Percentiles rank a stretch among this genome's conserved stretches.
Conservation (phyloP, 64 coral and sea anemone genomes). For the Orbicella faveolata region DNA sequence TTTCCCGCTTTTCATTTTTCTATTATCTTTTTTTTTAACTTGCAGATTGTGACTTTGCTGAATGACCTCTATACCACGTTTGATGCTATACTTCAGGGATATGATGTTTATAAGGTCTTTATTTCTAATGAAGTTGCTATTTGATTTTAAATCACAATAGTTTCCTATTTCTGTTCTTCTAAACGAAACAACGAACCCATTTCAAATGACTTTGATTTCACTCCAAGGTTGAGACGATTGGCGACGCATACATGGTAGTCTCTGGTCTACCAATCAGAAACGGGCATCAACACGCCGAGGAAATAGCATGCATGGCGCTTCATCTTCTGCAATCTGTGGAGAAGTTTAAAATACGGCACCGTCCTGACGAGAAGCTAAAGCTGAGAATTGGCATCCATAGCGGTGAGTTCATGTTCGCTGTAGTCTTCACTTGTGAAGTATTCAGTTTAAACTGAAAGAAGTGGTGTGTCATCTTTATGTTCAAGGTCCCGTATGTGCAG, state of each 20-base stretch:
- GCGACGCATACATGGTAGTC: conserved; percentile 99
- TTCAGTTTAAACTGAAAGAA: too few species aligned
- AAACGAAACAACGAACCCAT: not conserved
- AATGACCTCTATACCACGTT: conserved; percentile 55
- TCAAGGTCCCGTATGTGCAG: conserved; percentile 73
- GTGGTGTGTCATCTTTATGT: not conserved
- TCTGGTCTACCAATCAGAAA: conserved; percentile 90
- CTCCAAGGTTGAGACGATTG: conserved; percentile 94
- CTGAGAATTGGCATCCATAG: conserved; percentile 95
- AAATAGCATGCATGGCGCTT: conserved; percentile 86
- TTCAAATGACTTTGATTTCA: not conserved
- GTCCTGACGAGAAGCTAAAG: conserved; percentile 84
- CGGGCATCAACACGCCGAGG: conserved; percentile 71
- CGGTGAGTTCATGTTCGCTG: conserved; percentile 24
- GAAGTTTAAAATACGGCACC: conserved; percentile 72
- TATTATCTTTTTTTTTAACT: not conserved
- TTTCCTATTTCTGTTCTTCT: too few species aligned
- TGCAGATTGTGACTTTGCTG: conserved; percentile 27
- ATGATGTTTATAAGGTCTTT: conserved; percentile 50
- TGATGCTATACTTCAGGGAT: conserved; percentile 36
- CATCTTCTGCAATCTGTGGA: conserved; percentile 68
- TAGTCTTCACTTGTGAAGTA: too few species aligned
- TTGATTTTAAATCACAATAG: too few species aligned
- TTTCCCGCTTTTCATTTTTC: not conserved
- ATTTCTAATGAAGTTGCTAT: too few species aligned